Evolutionary conservation across 2,888 invertebrate species (phyloP).

Genomic region (Gibbula magus): DNA sequence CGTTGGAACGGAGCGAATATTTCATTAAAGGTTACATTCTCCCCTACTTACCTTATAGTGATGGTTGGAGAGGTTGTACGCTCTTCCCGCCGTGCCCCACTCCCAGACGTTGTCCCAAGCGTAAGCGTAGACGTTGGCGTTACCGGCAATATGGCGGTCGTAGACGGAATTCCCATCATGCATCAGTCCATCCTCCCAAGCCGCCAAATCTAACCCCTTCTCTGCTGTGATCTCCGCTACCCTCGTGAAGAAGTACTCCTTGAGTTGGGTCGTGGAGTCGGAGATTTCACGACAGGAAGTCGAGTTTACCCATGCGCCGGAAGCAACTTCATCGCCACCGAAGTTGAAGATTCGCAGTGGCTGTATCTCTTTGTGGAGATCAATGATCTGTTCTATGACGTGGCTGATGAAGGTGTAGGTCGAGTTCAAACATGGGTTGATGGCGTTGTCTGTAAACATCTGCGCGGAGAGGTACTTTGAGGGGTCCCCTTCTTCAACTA

Average conservation of each 20-base stretch:
- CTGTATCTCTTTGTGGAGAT: slow-evolving; percentile 57
- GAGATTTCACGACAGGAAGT: slow-evolving; percentile 50
- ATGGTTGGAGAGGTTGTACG: slow-evolving; percentile 63
- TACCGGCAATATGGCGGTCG: slow-evolving; percentile 28
- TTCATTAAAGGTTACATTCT: no score
- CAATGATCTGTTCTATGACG: slow-evolving; percentile 50
- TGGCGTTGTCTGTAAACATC: slow-evolving; percentile 38
- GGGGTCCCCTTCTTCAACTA: slow-evolving; percentile 26
- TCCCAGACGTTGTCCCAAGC: slow-evolving; percentile 68
- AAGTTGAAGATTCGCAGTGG: slow-evolving; percentile 65
- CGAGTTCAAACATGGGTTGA: slow-evolving; percentile 40
- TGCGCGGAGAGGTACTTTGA: slow-evolving; percentile 40
- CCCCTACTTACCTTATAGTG: slow-evolving; percentile 68
- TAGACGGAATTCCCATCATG: slow-evolving; percentile 32
- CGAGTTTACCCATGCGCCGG: slow-evolving; percentile 66
- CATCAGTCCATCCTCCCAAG: slow-evolving; percentile 67
- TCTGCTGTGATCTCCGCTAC: slow-evolving; percentile 32
- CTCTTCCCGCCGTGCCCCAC: slow-evolving; percentile 50
- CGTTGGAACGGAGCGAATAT: no score
- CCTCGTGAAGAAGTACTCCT: slow-evolving; percentile 17
- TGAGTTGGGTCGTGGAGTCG: not conserved
- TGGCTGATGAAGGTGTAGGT: slow-evolving; percentile 56
- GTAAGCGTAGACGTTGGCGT: slow-evolving; percentile 54
- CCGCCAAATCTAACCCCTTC: slow-evolving; percentile 46
- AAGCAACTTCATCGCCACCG: slow-evolving; percentile 70